These are phyloP conservation scores for Euproctis similis DNA, from an alignment of 2,888 invertebrate genomes.

Conservation along the genomic window DNA sequence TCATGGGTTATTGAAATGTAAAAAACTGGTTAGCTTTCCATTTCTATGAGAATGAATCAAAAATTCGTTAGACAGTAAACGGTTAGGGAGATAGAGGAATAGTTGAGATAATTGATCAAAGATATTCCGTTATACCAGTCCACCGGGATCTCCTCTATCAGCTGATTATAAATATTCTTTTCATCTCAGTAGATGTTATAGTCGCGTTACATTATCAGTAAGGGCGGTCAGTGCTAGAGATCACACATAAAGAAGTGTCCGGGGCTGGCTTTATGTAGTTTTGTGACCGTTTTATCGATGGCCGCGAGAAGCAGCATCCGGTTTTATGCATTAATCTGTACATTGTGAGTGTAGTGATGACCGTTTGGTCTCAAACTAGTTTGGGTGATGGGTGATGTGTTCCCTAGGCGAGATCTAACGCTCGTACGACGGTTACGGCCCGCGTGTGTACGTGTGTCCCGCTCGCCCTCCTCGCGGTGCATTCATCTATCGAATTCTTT, in stretches of 20 bases:
- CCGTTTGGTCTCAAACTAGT: constrained; percentile 67
- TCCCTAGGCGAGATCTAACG: constrained; percentile 47
- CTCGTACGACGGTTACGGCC: too few relatives aligned
- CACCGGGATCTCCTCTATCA: constrained; percentile 39
- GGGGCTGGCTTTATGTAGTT: constrained; percentile 57
- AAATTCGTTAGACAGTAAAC: constrained; percentile 44
- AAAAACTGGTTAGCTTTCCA: constrained; percentile 67
- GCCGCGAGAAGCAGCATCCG: constrained; percentile 67
- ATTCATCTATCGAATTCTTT: constrained; percentile 61
- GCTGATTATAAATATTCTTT: constrained; percentile 60
- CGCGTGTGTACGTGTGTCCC: too few relatives aligned
- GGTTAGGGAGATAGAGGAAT: constrained; percentile 33
- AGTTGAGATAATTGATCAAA: constrained; percentile 60
- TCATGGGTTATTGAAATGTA: constrained; percentile 40
- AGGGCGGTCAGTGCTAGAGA: constrained; percentile 54
- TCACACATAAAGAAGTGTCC: constrained; percentile 55
- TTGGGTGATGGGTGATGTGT: constrained; percentile 54
- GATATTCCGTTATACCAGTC: constrained; percentile 51
- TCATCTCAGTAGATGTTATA: constrained; percentile 59
- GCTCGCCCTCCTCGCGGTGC: constrained; percentile 43
- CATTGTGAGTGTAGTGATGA: constrained; percentile 58
- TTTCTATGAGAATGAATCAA: constrained; percentile 51
- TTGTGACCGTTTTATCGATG: constrained; percentile 64
- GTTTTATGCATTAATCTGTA: constrained; percentile 66
- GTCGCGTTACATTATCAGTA: constrained; percentile 37